A percentile compares a stretch with the other conserved stretches of the same genome.
Evolutionary conservation across 37 sponge, comb jelly and placozoan genomes (phyloP).

Genomic region (Cliona cf. orientalis): DNA sequence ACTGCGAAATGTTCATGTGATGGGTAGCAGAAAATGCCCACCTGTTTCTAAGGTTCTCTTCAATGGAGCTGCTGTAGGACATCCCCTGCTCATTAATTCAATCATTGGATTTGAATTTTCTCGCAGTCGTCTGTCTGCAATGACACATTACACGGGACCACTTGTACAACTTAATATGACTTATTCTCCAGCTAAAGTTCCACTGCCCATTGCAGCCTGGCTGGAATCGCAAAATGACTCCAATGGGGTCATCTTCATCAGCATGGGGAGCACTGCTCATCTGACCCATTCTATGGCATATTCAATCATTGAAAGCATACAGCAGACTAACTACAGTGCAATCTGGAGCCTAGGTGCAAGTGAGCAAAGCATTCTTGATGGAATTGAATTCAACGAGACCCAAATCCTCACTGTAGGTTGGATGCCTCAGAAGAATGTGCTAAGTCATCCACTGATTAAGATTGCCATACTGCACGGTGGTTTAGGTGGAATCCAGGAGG

Average conservation of each 20-base stretch:
- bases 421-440: slow-evolving; percentile 28
- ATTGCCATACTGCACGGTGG: slow-evolving; percentile 44
- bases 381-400: not conserved
- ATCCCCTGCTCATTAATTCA: too few species aligned
- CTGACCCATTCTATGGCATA: not conserved
- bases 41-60: too few species aligned
- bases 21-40: too few species aligned
- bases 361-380: not conserved
- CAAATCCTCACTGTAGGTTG: not conserved
- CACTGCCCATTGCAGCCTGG: not conserved
- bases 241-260: slow-evolving; percentile 13
- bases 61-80: too few species aligned
- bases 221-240: slow-evolving; percentile 3
- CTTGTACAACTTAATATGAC: slow-evolving; percentile 18
- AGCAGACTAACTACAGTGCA: not conserved
- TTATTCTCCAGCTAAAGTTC: not conserved
- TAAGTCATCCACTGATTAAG: slow-evolving; percentile 15
- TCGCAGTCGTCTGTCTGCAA: too few species aligned
- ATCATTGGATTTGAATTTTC: too few species aligned
- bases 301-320: not conserved
- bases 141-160: too few species aligned
- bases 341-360: slow-evolving; percentile 17
- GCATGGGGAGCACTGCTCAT: slow-evolving; percentile 18
- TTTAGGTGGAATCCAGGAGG: slow-evolving; percentile 37
- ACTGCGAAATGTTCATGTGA: too few species aligned